A percentile compares a stretch with the other conserved stretches of the same genome.
phyloP scores from a whole-genome alignment of 2,113 vertebrate genomes.

The Bambusicola thoracicus region DNA sequence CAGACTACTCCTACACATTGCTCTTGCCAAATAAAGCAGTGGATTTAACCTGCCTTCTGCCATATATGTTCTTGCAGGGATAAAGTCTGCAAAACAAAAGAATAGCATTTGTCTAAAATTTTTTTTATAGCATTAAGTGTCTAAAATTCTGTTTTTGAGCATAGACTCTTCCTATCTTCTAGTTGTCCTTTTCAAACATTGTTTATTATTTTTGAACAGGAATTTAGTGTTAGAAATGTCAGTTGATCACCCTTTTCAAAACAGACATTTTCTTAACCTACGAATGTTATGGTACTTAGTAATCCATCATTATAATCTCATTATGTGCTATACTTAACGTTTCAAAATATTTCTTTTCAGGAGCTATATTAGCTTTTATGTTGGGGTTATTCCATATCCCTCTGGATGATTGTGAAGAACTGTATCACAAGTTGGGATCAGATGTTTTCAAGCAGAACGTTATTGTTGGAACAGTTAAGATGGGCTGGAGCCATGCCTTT shows the following conservation, averaged over 20 bases:
- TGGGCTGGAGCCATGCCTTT: constrained; percentile 98
- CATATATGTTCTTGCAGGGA: neutral
- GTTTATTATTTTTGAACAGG: neutral
- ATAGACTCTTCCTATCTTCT: neutral
- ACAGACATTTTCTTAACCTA: neutral
- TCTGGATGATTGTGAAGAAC: constrained; percentile 90
- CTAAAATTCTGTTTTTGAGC: neutral
- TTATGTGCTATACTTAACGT: neutral
- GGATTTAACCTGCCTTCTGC: neutral
- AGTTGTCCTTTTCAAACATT: neutral
- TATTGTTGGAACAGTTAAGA: constrained; percentile 95
- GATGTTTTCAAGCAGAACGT: constrained; percentile 97
- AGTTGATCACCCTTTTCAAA: neutral
- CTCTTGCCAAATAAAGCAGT: neutral
- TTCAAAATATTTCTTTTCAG: constrained; percentile 76
- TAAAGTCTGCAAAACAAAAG: neutral
- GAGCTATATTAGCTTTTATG: constrained; percentile 96
- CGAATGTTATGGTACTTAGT: neutral
- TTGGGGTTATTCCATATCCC: constrained; percentile 92
- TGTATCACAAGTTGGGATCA: constrained; percentile 92
- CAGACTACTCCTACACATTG: neutral
- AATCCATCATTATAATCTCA: neutral
- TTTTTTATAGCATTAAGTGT: too few species aligned
- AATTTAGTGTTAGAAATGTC: neutral
- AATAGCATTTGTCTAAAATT: neutral